Percentiles rank a stretch among this genome's conserved stretches.
Conservation (phyloP, 1,140 invertebrate species). For the Halictus rubicundus region DNA sequence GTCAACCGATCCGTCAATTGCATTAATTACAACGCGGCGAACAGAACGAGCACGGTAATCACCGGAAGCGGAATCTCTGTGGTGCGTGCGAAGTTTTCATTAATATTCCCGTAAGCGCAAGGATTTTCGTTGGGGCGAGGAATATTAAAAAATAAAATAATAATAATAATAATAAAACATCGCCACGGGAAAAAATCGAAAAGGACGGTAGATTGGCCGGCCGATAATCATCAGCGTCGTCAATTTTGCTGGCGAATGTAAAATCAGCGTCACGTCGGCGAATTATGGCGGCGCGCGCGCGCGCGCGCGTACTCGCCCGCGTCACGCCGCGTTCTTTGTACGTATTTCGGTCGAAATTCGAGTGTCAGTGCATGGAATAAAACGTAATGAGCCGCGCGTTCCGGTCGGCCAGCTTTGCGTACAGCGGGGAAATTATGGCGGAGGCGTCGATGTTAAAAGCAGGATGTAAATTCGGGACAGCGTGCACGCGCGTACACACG, state of each 20-base stretch:
- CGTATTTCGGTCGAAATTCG: constrained; percentile 57
- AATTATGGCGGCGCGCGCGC: constrained; percentile 44
- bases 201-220: constrained; percentile 24
- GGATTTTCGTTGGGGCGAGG: background rate
- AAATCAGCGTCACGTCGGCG: constrained; percentile 54
- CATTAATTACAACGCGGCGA: constrained; percentile 24
- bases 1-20: background rate
- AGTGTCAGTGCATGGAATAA: constrained; percentile 54
- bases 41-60: constrained; percentile 13
- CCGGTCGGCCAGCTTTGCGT: constrained; percentile 46
- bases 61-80: background rate
- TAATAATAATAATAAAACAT: background rate
- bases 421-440: constrained; percentile 56
- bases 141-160: background rate
- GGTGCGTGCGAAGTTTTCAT: background rate
- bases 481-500: constrained; percentile 14
- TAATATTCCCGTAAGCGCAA: constrained; percentile 28
- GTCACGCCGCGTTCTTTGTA: constrained; percentile 56
- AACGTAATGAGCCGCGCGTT: constrained; percentile 57
- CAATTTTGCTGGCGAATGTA: constrained; percentile 53
- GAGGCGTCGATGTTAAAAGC: constrained; percentile 66
- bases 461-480: constrained; percentile 63
- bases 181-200: background rate
- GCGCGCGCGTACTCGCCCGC: background rate
- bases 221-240: constrained; percentile 42